phyloP scores from a whole-genome alignment of 1,140 invertebrate species.

The Ptiloglossa arizonensis region DNA sequence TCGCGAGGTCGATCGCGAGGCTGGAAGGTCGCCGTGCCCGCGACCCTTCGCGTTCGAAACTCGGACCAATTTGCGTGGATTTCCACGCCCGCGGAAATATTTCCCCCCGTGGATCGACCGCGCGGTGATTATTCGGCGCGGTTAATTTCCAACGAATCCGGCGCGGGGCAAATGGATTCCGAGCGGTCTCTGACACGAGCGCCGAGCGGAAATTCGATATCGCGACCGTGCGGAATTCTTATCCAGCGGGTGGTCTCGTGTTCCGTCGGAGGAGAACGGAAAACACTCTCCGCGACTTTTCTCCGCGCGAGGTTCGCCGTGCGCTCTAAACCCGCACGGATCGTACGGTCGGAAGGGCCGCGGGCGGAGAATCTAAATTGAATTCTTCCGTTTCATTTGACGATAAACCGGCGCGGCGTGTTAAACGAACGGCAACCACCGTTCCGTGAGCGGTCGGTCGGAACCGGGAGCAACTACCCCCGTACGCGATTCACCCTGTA shows the following conservation, averaged over 20 bases:
- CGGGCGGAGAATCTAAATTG: conserved; percentile 61
- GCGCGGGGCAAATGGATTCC: neutral
- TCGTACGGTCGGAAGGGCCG: neutral
- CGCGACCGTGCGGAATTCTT: conserved; percentile 58
- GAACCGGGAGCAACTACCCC: conserved; percentile 4
- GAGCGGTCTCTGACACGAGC: conserved; percentile 22
- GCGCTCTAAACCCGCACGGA: neutral
- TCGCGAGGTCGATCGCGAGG: too few species aligned
- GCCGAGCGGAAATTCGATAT: conserved; percentile 54
- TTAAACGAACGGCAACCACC: conserved; percentile 58
- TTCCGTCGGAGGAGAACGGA: conserved; percentile 57
- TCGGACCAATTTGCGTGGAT: too few species aligned
- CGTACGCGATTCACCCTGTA: conserved; percentile 28
- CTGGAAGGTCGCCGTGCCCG: too few species aligned
- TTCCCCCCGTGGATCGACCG: too few species aligned
- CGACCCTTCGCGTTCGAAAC: neutral
- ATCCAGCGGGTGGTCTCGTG: conserved; percentile 60
- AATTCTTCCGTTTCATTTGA: conserved; percentile 72
- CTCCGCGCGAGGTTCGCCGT: too few species aligned
- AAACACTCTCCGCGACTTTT: conserved; percentile 62
- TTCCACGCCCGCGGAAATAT: too few species aligned
- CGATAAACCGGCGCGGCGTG: conserved; percentile 58
- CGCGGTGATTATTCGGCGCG: too few species aligned
- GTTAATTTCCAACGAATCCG: conserved; percentile 18
- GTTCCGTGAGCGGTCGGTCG: conserved; percentile 20